A percentile compares a stretch with the other conserved stretches of the same genome.
phyloP scores from a whole-genome alignment of 2,888 invertebrate species.

The Cephus spinipes region DNA sequence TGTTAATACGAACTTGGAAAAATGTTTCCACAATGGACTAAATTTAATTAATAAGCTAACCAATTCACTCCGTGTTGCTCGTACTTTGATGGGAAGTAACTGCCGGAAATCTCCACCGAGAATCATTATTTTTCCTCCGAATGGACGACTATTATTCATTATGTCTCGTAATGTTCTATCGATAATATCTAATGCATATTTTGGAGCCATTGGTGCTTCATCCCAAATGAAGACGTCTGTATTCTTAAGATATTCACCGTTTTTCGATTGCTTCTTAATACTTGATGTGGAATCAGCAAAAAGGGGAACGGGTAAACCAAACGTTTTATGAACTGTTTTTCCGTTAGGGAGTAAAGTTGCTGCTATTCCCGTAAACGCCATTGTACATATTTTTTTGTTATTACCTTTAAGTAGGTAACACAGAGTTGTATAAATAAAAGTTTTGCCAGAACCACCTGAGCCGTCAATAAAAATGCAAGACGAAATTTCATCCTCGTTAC shows the following conservation, averaged over 20 bases:
- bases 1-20: too few species aligned
- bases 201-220: too few species aligned
- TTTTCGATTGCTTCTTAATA: constrained; percentile 32
- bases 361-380: constrained; percentile 55
- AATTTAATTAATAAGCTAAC: too few species aligned
- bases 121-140: too few species aligned
- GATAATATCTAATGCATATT: too few species aligned
- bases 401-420: constrained; percentile 28
- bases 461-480: constrained; percentile 52
- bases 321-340: constrained; percentile 55
- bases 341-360: constrained; percentile 54
- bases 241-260: constrained; percentile 28
- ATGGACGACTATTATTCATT: too few species aligned
- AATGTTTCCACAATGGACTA: too few species aligned
- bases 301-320: too few species aligned
- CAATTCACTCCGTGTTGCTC: too few species aligned
- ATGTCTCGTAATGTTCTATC: too few species aligned
- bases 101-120: too few species aligned
- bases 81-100: too few species aligned
- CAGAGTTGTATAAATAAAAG: constrained; percentile 52
- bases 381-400: constrained; percentile 26
- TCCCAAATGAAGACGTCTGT: constrained; percentile 33
- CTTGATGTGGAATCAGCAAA: constrained; percentile 28
- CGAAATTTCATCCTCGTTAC: constrained; percentile 11
- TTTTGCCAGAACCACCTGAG: constrained; percentile 64